Conservation (phyloP, 2,888 invertebrate species). For the Zhuqinia jingwanae region DNA sequence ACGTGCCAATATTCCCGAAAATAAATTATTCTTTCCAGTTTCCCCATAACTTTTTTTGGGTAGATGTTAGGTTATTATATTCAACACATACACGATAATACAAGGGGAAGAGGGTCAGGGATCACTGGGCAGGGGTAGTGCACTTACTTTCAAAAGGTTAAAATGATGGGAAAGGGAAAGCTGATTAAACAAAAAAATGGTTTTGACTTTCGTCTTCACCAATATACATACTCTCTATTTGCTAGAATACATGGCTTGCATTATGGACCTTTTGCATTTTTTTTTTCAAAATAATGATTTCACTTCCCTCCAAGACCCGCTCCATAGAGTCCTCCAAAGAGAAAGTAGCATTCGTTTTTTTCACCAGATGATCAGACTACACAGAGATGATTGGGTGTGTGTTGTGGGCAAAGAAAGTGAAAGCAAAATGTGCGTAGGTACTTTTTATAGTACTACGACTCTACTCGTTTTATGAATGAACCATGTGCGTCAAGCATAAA, state of each 20-base stretch:
- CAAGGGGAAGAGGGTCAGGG: background rate
- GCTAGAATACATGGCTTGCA: conserved; percentile 1
- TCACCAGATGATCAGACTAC: conserved; percentile 22
- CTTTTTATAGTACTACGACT: no score
- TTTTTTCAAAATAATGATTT: conserved; percentile 23
- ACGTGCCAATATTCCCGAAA: no score
- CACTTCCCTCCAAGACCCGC: conserved; percentile 45
- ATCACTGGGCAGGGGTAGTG: background rate
- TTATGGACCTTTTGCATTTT: conserved; percentile 38
- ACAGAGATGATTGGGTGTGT: conserved; percentile 9
- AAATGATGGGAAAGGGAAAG: conserved; percentile 4
- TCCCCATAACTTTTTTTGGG: no score
- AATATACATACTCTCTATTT: background rate
- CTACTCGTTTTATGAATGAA: no score
- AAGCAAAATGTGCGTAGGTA: background rate
- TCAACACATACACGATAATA: background rate
- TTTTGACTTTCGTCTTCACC: background rate
- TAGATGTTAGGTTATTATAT: no score
- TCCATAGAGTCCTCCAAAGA: conserved; percentile 2
- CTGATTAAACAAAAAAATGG: background rate
- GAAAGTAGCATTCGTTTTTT: background rate
- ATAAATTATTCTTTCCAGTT: no score
- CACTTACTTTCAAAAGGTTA: background rate
- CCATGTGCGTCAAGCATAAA: background rate
- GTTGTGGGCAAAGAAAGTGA: background rate